phyloP scores from a whole-genome alignment of 2,888 invertebrate species.

The Megalurothrips usitatus region DNA sequence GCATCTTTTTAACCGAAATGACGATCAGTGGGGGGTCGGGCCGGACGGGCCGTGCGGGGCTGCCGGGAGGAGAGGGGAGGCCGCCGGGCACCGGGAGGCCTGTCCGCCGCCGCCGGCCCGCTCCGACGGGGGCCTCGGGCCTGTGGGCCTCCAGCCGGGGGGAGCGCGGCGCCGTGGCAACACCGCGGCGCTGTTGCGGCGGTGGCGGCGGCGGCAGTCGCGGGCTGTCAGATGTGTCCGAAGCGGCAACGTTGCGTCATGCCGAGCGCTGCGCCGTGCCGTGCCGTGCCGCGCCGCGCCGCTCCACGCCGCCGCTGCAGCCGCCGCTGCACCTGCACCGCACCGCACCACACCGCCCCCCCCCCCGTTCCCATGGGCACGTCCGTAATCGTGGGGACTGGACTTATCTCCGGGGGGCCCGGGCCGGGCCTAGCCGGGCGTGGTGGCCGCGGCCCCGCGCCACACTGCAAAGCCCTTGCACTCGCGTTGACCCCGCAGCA shows the following conservation, averaged over 20 bases:
- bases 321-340: background rate
- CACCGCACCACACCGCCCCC: background rate
- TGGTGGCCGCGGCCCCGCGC: background rate
- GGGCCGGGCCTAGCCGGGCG: too few species aligned
- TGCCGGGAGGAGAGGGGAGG: background rate
- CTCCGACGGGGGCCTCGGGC: background rate
- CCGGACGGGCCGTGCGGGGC: background rate
- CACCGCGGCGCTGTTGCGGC: background rate
- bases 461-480: background rate
- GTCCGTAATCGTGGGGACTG: background rate
- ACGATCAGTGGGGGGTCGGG: background rate
- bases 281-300: background rate
- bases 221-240: constrained; percentile 6
- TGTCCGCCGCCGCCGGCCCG: too few species aligned
- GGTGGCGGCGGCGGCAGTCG: background rate
- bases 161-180: background rate
- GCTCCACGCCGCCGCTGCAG: background rate
- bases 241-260: constrained; percentile 21
- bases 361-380: background rate
- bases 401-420: background rate
- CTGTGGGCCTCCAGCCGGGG: background rate
- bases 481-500: background rate
- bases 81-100: background rate
- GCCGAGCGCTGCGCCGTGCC: background rate
- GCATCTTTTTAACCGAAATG: constrained; percentile 25